phyloP scores from a whole-genome alignment of 1,140 invertebrate genomes.

The Trichonephila inaurata region DNA sequence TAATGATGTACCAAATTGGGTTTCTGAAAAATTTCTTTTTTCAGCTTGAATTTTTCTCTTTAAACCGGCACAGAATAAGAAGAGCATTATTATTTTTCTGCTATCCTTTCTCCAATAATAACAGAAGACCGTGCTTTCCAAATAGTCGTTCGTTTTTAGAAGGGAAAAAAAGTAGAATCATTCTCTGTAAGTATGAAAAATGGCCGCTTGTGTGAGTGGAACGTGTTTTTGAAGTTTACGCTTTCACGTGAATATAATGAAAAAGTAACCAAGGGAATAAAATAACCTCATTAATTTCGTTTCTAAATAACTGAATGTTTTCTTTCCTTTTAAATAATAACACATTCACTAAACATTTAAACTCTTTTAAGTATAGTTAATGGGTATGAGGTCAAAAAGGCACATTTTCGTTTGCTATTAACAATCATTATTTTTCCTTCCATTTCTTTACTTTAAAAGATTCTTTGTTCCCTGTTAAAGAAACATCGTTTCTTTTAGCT shows the following conservation, averaged over 20 bases:
- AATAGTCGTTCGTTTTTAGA: constrained; percentile 9
- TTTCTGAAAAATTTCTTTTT: neutral
- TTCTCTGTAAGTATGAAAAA: constrained; percentile 45
- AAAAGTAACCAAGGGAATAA: constrained; percentile 5
- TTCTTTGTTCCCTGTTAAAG: constrained; percentile 19
- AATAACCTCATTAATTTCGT: constrained; percentile 62
- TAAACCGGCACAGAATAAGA: neutral
- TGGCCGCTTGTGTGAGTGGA: neutral
- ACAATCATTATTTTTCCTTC: constrained; percentile 45
- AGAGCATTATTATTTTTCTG: constrained; percentile 21
- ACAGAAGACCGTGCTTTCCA: neutral
- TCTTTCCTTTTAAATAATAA: constrained; percentile 53
- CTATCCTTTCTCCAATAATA: neutral
- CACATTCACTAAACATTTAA: constrained; percentile 43
- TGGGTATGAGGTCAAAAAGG: constrained; percentile 43
- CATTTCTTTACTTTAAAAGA: no score
- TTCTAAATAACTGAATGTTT: constrained; percentile 42
- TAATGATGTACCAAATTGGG: constrained; percentile 31
- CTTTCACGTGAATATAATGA: constrained; percentile 37
- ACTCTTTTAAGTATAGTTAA: constrained; percentile 57
- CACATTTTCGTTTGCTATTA: constrained; percentile 48
- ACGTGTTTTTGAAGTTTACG: constrained; percentile 20
- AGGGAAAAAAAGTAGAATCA: constrained; percentile 15
- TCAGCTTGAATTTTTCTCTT: neutral
- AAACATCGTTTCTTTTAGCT: constrained; percentile 18